Evolutionary conservation across 2,797 vertebrate genomes (phyloP).

Genomic region (Sternotherus odoratus): DNA sequence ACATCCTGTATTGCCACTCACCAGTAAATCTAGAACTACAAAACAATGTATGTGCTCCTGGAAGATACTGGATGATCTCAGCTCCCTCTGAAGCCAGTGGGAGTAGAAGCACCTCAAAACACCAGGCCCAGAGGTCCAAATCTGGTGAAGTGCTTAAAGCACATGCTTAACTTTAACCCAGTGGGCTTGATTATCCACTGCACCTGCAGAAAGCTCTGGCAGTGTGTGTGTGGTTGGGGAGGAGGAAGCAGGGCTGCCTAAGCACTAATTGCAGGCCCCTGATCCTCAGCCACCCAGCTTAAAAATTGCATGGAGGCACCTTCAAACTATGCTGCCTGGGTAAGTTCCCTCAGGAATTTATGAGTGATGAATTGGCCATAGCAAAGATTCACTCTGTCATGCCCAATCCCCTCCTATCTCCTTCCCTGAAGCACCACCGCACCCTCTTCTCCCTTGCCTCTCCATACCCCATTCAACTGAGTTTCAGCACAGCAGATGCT

Average conservation of each 20-base stretch:
- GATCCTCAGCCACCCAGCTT: neutral
- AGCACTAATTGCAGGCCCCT: neutral
- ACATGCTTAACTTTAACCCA: neutral
- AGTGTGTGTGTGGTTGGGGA: neutral
- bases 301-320: neutral
- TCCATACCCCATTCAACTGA: neutral
- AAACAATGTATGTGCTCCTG: neutral
- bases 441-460: neutral
- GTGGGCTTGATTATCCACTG: neutral
- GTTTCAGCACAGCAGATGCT: neutral
- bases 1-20: neutral
- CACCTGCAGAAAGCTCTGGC: neutral
- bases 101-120: neutral
- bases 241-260: neutral
- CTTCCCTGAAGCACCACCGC: neutral
- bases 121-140: neutral
- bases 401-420: neutral
- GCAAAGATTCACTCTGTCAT: neutral
- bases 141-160: neutral
- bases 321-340: neutral
- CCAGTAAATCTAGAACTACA: neutral
- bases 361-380: neutral
- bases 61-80: neutral
- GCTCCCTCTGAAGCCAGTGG: neutral
- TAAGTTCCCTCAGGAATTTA: neutral